Percentiles rank a stretch among this genome's conserved stretches.
These are phyloP conservation scores for Drosophila nannoptera DNA, from an alignment of 1,140 invertebrate genomes.

Conservation along the genomic window DNA sequence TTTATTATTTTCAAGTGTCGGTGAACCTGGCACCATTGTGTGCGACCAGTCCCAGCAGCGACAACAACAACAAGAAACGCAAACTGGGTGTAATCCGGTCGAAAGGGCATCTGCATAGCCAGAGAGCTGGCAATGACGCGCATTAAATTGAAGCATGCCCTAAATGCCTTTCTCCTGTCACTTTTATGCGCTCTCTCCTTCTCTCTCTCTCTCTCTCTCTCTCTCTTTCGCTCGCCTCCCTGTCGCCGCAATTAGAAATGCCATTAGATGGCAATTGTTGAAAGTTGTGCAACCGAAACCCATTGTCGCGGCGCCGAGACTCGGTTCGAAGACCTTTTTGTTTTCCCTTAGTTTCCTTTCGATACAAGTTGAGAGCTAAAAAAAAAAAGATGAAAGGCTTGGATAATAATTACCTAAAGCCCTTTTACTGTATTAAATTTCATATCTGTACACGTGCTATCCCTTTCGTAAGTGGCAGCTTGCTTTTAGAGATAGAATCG, in stretches of 20 bases:
- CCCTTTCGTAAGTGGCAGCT: no score
- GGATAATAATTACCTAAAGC: no score
- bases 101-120: constrained; percentile 43
- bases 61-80: constrained; percentile 38
- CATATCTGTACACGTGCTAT: no score
- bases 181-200: not conserved
- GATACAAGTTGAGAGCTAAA: not conserved
- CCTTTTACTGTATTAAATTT: no score
- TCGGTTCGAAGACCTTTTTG: constrained; percentile 5
- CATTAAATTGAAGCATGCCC: constrained; percentile 35
- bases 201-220: not conserved
- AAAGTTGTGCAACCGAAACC: constrained; percentile 5
- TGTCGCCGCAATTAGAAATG: constrained; percentile 57
- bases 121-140: constrained; percentile 24
- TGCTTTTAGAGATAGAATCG: no score
- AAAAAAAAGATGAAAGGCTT: no score
- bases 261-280: constrained; percentile 58
- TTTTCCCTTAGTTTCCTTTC: not conserved
- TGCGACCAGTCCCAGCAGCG: constrained; percentile 23
- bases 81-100: constrained; percentile 67
- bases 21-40: constrained; percentile 58
- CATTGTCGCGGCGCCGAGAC: constrained; percentile 6
- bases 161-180: constrained; percentile 26
- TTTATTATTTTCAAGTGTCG: constrained; percentile 76
- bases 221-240: constrained; percentile 2